Percentiles rank a stretch among this genome's conserved stretches.
phyloP scores from a whole-genome alignment of 2,888 invertebrate genomes.

The Ormyrus labotus region DNA sequence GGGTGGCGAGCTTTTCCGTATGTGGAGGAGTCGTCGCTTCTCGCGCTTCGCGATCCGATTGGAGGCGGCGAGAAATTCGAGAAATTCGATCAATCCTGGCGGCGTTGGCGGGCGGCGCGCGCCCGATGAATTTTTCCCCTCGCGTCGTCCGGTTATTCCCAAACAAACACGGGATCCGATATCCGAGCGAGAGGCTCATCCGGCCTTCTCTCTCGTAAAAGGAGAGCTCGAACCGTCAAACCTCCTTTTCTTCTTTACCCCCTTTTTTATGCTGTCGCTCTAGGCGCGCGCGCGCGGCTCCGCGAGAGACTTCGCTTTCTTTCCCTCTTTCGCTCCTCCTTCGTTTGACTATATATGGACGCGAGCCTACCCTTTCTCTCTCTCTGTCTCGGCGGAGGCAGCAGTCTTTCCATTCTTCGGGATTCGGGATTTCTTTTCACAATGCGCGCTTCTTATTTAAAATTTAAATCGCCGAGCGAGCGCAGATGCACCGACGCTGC shows the following conservation, averaged over 20 bases:
- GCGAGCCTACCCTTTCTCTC: not conserved
- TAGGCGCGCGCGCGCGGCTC: constrained; percentile 10
- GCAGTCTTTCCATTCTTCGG: constrained; percentile 30
- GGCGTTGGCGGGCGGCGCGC: not conserved
- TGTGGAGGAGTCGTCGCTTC: not conserved
- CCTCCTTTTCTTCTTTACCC: not conserved
- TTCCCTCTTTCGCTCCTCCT: not conserved
- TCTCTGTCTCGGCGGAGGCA: not conserved
- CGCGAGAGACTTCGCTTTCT: not conserved
- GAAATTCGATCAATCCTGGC: constrained; percentile 51
- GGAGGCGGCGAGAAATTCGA: constrained; percentile 48
- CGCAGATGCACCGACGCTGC: not conserved
- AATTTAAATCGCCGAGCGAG: constrained; percentile 41
- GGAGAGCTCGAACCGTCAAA: constrained; percentile 6
- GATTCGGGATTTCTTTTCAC: constrained; percentile 21
- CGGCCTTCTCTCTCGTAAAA: constrained; percentile 6
- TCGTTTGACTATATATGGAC: not conserved
- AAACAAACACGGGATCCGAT: constrained; percentile 53
- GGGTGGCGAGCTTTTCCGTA: not conserved
- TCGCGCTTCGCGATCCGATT: constrained; percentile 43
- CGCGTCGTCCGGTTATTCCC: constrained; percentile 50
- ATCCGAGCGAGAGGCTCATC: constrained; percentile 37
- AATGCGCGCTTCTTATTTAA: constrained; percentile 42
- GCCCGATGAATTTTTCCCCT: constrained; percentile 51
- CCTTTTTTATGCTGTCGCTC: not conserved